phyloP scores from a whole-genome alignment of 2,113 vertebrate species.

The Pachycephala philippinensis region DNA sequence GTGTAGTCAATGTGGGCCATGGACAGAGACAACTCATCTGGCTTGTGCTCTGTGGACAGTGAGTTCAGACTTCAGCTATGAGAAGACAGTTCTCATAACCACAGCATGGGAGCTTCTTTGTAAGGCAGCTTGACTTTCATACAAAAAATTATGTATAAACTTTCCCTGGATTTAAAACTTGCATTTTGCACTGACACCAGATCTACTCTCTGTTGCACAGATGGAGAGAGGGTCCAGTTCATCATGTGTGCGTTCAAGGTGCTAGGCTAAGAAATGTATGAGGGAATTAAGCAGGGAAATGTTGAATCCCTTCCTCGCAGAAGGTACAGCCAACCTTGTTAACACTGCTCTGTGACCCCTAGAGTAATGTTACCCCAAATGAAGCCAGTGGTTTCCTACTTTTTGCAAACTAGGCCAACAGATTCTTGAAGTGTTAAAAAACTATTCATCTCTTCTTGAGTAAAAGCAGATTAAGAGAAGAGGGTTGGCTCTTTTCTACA shows the following conservation, averaged over 20 bases:
- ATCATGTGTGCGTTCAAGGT: background rate
- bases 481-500: background rate
- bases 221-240: background rate
- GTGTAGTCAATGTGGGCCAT: background rate
- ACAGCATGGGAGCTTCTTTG: background rate
- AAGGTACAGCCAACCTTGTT: background rate
- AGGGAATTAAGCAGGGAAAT: background rate
- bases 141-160: background rate
- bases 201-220: background rate
- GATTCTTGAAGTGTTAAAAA: background rate
- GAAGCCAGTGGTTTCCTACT: background rate
- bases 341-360: background rate
- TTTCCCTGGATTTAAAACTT: background rate
- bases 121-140: background rate
- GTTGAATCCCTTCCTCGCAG: background rate
- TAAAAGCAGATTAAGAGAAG: slow-evolving; percentile 3
- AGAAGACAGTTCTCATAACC: background rate
- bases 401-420: background rate
- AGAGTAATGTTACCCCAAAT: background rate
- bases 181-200: background rate
- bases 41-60: background rate
- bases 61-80: background rate
- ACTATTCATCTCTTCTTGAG: background rate
- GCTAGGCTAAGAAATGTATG: background rate
- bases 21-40: background rate